phyloP scores from a whole-genome alignment of 2,113 vertebrate genomes.

The Megaleporinus macrocephalus region DNA sequence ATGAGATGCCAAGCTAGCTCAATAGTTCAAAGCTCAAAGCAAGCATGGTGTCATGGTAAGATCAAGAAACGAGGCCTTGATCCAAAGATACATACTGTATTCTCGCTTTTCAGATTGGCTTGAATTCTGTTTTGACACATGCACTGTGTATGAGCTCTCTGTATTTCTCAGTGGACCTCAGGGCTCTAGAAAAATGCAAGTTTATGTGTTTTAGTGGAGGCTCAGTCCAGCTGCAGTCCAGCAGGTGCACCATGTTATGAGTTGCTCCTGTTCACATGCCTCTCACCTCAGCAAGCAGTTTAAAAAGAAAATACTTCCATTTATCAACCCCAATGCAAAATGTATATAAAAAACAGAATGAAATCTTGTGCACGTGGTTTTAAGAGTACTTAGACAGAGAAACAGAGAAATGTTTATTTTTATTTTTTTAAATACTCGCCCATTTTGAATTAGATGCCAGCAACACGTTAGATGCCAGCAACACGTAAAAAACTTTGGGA shows the following conservation, averaged over 20 bases:
- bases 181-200: constrained; percentile 15
- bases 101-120: background rate
- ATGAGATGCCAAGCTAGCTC: constrained; percentile 19
- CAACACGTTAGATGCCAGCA: too few relatives aligned
- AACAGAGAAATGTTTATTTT: too few relatives aligned
- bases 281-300: background rate
- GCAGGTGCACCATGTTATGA: background rate
- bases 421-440: too few relatives aligned
- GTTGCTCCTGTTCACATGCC: background rate
- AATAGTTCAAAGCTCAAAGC: constrained; percentile 13
- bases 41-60: constrained; percentile 26
- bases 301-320: too few relatives aligned
- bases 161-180: constrained; percentile 5
- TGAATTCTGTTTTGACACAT: constrained; percentile 10
- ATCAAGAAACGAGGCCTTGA: constrained; percentile 24
- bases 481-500: too few relatives aligned
- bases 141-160: constrained; percentile 12
- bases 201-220: constrained; percentile 41
- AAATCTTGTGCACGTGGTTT: too few relatives aligned
- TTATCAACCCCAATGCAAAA: too few relatives aligned
- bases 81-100: background rate
- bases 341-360: too few relatives aligned
- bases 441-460: too few relatives aligned
- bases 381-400: too few relatives aligned
- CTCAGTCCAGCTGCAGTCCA: constrained; percentile 34